These are phyloP conservation scores for Nephrotoma guestfalica DNA, from an alignment of 2,888 invertebrate genomes.

Conservation along the genomic window DNA sequence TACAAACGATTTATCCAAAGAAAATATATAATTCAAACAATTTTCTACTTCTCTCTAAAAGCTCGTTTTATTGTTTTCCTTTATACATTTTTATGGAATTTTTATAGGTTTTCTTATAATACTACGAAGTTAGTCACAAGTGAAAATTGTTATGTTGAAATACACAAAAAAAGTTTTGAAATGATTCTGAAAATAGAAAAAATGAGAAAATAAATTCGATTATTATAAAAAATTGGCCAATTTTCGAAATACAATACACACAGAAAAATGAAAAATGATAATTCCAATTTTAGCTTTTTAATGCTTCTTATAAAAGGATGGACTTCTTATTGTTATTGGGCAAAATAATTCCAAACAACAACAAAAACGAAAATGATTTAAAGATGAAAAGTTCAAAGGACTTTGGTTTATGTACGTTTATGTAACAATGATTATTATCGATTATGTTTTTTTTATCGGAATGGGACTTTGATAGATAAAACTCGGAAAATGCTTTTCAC, in stretches of 20 bases:
- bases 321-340: neutral
- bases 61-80: neutral
- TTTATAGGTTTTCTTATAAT: neutral
- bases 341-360: neutral
- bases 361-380: neutral
- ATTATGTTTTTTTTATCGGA: neutral
- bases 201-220: neutral
- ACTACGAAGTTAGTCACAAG: neutral
- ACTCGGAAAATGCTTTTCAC: neutral
- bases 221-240: neutral
- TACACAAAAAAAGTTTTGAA: neutral
- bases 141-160: neutral
- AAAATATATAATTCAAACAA: neutral
- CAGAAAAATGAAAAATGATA: neutral
- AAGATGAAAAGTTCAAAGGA: neutral
- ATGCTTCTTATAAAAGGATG: neutral
- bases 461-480: neutral
- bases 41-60: neutral
- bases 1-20: neutral
- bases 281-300: neutral
- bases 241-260: neutral
- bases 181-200: neutral
- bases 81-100: neutral
- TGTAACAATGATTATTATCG: neutral
- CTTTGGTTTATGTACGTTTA: neutral